These are phyloP conservation scores for Pollimyrus isidori DNA, from an alignment of 2,113 vertebrate species.

Conservation along the genomic window DNA sequence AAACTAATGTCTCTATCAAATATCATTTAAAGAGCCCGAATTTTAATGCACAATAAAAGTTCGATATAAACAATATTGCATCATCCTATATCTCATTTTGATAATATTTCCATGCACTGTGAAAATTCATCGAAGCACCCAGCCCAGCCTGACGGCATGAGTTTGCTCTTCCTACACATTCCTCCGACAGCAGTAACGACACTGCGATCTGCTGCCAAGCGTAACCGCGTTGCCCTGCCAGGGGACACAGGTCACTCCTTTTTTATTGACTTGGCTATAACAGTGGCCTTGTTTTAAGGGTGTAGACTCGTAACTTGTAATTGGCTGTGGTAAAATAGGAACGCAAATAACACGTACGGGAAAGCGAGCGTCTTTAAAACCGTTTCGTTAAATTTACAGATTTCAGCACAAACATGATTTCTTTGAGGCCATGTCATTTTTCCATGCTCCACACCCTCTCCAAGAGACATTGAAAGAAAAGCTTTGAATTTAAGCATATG, in stretches of 20 bases:
- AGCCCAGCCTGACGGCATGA: not conserved
- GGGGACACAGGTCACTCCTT: not conserved
- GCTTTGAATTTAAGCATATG: not conserved
- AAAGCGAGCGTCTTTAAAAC: not conserved
- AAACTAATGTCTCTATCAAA: not conserved
- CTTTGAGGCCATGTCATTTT: not conserved
- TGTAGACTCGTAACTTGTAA: not conserved
- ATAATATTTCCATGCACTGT: not conserved
- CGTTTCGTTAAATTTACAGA: no score
- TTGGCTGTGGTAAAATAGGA: not conserved
- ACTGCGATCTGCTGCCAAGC: not conserved
- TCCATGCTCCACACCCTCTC: not conserved
- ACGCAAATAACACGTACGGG: not conserved
- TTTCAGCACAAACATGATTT: not conserved
- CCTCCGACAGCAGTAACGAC: not conserved
- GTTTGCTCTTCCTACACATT: not conserved
- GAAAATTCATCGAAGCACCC: not conserved
- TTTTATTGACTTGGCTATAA: not conserved
- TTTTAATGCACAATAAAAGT: not conserved
- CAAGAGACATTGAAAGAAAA: not conserved
- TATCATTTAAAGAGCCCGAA: not conserved
- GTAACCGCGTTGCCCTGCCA: not conserved
- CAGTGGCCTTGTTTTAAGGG: not conserved
- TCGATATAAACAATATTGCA: not conserved
- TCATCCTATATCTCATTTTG: not conserved